A percentile compares a stretch with the other conserved stretches of the same genome.
Evolutionary conservation across 2,113 vertebrate genomes (phyloP).

Genomic region (Tiliqua scincoides): DNA sequence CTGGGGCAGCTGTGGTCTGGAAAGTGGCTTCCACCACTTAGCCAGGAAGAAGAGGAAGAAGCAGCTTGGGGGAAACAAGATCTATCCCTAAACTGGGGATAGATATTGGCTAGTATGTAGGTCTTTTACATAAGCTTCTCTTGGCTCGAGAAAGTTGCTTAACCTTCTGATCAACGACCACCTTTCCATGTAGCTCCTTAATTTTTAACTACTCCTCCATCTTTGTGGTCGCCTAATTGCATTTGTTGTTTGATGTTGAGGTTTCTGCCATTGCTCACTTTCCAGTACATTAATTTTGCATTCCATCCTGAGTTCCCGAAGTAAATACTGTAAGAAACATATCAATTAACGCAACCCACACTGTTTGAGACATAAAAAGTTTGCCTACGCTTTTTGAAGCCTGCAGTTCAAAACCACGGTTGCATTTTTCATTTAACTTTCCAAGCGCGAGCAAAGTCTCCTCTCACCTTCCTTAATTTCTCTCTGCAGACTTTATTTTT

Average conservation of each 20-base stretch:
- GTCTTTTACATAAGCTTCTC: neutral
- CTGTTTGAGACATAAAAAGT: neutral
- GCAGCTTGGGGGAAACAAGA: no score
- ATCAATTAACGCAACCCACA: accelerated
- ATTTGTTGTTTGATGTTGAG: neutral
- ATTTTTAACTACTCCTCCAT: neutral
- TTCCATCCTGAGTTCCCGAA: neutral
- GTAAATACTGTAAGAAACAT: neutral
- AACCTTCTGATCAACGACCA: accelerated
- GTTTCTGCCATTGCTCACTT: neutral
- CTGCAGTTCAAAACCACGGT: neutral
- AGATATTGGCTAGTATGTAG: neutral
- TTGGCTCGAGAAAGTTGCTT: neutral
- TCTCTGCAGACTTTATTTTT: neutral
- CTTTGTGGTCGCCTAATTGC: neutral
- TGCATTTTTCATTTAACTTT: constrained; percentile 4
- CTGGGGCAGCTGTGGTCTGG: no score
- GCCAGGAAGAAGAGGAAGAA: no score
- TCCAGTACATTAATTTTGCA: neutral
- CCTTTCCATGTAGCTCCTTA: neutral
- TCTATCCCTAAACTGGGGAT: no score
- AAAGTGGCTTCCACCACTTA: no score
- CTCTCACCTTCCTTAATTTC: neutral
- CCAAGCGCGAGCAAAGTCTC: neutral
- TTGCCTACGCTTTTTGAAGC: neutral